Base-by-base conservation (phyloP, 2,113 vertebrate species). In the Charina bottae region DNA sequence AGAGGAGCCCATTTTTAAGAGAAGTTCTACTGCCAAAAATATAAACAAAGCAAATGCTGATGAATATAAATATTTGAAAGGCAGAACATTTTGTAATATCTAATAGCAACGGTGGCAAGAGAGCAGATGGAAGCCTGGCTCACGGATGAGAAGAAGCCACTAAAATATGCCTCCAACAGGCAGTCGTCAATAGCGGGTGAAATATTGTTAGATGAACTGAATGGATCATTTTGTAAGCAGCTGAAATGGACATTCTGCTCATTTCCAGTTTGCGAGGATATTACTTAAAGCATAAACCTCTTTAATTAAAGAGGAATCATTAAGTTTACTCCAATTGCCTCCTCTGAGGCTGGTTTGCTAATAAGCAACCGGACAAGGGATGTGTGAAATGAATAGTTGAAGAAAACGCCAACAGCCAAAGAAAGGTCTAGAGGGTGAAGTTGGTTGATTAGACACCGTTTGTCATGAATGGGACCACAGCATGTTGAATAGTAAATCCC, bases 51-150 rank as follows among this genome's bases (percentile, higher is more conserved):
- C 78, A 94, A 97, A 96, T 96, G 96, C 96, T 96, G 96, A 97
- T 97, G 97, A 98, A 97, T 97, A 97, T 97, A 98, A 98, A 98
- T 98, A 98, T 98, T 98, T 98, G 97, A 98, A 97, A 97, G 96
- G 58, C 96, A 97, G 96, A 97, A 97, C 96, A 96, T 97, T 97
- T 96, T 96, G 96, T 95, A 97, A 96, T 93, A 94, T 96, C 95
- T 97, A 97, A 94, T 37, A 95, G 97, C 97, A 97, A 97, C 98
- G 97, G 93, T 92, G 93, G 68, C 92, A 95, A 95, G 94, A 92
- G 92, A 95, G 95, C 96, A 94, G 97, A 97, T 95, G 96, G 95
- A 95, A 93, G 89, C 90, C 93, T 87, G 86, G 94, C 95, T 97
- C 92, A 93, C 94, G 94, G 96, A 95, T 93, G 85, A 95, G 96